These are phyloP conservation scores for Sciurus carolinensis DNA, from an alignment of 2,797 vertebrate genomes.

Conservation along the genomic window DNA sequence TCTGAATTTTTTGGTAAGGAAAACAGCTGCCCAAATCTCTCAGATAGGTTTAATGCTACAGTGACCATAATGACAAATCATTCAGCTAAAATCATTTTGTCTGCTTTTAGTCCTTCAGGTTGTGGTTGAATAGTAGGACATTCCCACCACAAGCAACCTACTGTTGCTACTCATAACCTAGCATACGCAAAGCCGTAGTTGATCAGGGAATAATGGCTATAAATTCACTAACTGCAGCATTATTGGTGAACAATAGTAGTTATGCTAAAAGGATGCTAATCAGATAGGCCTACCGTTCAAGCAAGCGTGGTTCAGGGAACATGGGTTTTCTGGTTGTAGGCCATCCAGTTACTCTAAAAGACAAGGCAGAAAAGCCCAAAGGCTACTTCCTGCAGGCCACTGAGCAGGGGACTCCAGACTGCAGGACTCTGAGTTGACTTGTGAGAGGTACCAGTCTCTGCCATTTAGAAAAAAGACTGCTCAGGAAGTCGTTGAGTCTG, in stretches of 20 bases:
- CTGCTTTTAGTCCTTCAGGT: neutral
- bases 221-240: neutral
- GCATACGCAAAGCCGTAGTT: neutral
- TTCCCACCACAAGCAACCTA: neutral
- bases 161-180: neutral
- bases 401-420: neutral
- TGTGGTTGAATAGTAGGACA: neutral
- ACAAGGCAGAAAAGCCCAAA: neutral
- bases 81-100: conserved; percentile 29
- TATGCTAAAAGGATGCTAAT: neutral
- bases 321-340: neutral
- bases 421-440: neutral
- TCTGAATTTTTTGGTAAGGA: conserved; percentile 46
- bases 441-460: neutral
- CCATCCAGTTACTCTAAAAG: neutral
- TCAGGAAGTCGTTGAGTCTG: neutral
- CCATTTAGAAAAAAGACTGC: neutral
- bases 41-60: neutral
- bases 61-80: neutral
- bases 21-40: neutral
- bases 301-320: neutral
- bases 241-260: neutral
- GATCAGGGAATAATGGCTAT: neutral
- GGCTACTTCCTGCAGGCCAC: neutral
- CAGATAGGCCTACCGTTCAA: neutral